Percentiles rank a stretch among this genome's conserved stretches.
Evolutionary conservation across 2,888 invertebrate genomes (phyloP).

Genomic region (Aspidiotus destructor): DNA sequence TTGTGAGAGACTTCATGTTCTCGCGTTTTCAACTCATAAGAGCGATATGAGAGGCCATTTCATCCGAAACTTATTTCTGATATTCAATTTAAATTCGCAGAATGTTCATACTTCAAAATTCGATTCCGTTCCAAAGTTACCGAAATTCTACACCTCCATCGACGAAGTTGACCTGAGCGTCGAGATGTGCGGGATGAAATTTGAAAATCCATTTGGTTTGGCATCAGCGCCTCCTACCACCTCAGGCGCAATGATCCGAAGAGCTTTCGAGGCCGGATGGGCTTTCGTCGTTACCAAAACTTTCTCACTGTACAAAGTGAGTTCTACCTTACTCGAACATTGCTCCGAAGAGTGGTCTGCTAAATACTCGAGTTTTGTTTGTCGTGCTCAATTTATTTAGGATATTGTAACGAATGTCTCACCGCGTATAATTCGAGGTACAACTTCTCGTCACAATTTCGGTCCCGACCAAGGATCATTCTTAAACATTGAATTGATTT

Average conservation of each 20-base stretch:
- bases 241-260: conserved; percentile 83
- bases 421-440: conserved; percentile 88
- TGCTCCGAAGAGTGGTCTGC: too few relatives aligned
- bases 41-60: neutral
- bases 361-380: too few relatives aligned
- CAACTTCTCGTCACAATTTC: conserved; percentile 70
- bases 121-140: conserved; percentile 46
- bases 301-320: conserved; percentile 83
- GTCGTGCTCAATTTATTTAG: conserved; percentile 43
- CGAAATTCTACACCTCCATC: conserved; percentile 84
- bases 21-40: too few relatives aligned
- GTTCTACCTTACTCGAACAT: neutral
- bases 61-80: neutral
- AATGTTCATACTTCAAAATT: conserved; percentile 2
- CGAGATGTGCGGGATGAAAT: conserved; percentile 83
- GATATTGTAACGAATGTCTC: conserved; percentile 94
- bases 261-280: conserved; percentile 95
- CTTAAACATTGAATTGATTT: conserved; percentile 94
- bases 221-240: conserved; percentile 97
- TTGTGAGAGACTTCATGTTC: too few relatives aligned
- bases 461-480: conserved; percentile 57
- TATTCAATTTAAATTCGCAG: neutral
- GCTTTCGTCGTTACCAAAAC: conserved; percentile 97
- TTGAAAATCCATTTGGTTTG: conserved; percentile 93
- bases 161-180: conserved; percentile 90